Base-by-base conservation (phyloP, 2,888 invertebrate species). In the Polydrusus pterygomalis region DNA sequence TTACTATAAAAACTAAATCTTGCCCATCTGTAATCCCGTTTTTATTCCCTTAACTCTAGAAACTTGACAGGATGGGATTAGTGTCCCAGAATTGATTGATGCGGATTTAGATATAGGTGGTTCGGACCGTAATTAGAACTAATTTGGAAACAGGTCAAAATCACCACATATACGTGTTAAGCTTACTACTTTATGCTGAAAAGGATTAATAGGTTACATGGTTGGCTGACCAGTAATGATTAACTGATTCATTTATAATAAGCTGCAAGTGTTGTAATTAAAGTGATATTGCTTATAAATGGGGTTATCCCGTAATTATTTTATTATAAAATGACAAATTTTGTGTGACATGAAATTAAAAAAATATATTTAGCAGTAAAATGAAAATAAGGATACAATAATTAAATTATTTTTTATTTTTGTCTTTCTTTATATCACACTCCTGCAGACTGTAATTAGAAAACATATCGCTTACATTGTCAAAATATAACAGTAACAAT, bases 101-200 rank as follows among this genome's bases (percentile, higher is more conserved):
- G 70, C 30, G 70, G 68, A 74, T 74, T 74, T 70, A 54, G 70
- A 69, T 64, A 63, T 74, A 64, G 64, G 74, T 56, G 54, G 69
- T 65, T 56, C n/a, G 40, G 20, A 30, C 20, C 58, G 74, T 70
- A 74, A 74, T 74, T 74, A 74, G 70, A 64, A 74, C 64, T 70
- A 74, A 74, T 74, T 70, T 62, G 45, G 47, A 56, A 54, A 63
- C 63, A 64, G 73, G 73, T 54, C 71, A 49, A 63, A 56, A 40
- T 60, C 60, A 40, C 45, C 49, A 47, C 67, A 51, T 67, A 62
- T 67, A 65, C 58, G 65, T 72, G 65, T 72, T 72, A 72, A 72
- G 45, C 45, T 45, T 40, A 40, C 54, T 60, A 60, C 67, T 40
- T 38, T 73, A 38, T 67, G 67, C 38, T 60, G 45, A 43, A n/a